phyloP scores from a whole-genome alignment of 1,140 invertebrate species.

The Lamellibrachia luymesi region DNA sequence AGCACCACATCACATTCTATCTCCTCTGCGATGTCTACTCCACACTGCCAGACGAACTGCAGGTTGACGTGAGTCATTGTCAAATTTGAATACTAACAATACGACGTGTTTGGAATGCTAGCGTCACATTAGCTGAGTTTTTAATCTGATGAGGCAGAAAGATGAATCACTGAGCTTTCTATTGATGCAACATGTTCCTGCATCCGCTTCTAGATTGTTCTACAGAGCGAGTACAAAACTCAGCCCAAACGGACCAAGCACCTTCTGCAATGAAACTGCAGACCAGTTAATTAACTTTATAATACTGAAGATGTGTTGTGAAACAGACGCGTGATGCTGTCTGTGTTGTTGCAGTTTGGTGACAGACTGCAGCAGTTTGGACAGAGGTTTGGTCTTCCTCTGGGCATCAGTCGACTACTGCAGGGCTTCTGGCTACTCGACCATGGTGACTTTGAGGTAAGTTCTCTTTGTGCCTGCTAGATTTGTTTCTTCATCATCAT shows the following conservation, averaged over 20 bases:
- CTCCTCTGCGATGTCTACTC: slow-evolving; percentile 72
- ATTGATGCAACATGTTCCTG: too few species aligned
- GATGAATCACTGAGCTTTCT: not conserved
- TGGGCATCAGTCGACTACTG: slow-evolving; percentile 57
- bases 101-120: not conserved
- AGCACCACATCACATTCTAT: slow-evolving; percentile 78
- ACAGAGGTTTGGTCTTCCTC: not conserved
- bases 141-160: not conserved
- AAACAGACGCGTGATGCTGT: too few species aligned
- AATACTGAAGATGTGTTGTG: not conserved
- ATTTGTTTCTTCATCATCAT: not conserved
- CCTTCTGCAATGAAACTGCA: not conserved
- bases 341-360: slow-evolving; percentile 2
- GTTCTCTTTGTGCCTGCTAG: not conserved
- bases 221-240: too few species aligned
- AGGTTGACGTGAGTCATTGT: not conserved
- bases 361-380: slow-evolving; percentile 8
- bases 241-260: too few species aligned
- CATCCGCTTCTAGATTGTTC: too few species aligned
- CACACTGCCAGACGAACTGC: not conserved
- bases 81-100: not conserved
- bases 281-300: not conserved
- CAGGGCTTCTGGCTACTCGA: slow-evolving; percentile 85
- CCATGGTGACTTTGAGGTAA: slow-evolving; percentile 69
- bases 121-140: not conserved